phyloP scores from a whole-genome alignment of 1,140 invertebrate genomes.

The Antheraea mylitta region DNA sequence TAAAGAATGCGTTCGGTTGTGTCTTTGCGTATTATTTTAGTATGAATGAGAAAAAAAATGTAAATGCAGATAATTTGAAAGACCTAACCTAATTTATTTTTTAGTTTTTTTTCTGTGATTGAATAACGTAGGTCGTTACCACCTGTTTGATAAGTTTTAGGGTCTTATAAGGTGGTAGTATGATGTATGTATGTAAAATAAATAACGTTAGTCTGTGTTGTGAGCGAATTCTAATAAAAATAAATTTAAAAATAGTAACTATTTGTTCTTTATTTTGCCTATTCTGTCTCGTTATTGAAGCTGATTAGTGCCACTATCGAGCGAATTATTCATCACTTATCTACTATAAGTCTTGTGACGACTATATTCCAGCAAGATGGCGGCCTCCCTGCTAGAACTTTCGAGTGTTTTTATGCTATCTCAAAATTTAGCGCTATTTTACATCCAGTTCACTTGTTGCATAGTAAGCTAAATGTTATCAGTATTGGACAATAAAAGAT shows the following conservation, averaged over 20 bases:
- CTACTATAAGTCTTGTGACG: too few relatives aligned
- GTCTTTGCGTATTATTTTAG: neutral
- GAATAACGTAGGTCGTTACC: constrained; percentile 7
- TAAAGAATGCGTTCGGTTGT: constrained; percentile 8
- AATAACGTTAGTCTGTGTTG: constrained; percentile 43
- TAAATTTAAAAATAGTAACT: constrained; percentile 35
- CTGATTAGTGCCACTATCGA: too few relatives aligned
- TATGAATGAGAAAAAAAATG: constrained; percentile 32
- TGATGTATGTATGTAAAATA: constrained; percentile 33
- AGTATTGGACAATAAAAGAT: too few relatives aligned
- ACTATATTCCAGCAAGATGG: too few relatives aligned
- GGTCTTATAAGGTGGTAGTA: neutral
- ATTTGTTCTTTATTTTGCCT: constrained; percentile 17
- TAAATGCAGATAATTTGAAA: constrained; percentile 38
- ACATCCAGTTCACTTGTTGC: too few relatives aligned
- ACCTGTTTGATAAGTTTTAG: constrained; percentile 4
- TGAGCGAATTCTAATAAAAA: constrained; percentile 69
- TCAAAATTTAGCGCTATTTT: too few relatives aligned
- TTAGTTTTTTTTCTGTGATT: constrained; percentile 28
- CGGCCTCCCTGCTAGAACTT: too few relatives aligned
- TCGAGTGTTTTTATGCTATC: too few relatives aligned
- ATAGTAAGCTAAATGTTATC: too few relatives aligned
- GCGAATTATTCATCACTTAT: too few relatives aligned
- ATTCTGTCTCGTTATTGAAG: neutral
- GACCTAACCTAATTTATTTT: constrained; percentile 38